Evolutionary conservation across 1,140 invertebrate species (phyloP), one percentile per base, ranked within the genome.

Genomic region (Drosophila miranda): DNA sequence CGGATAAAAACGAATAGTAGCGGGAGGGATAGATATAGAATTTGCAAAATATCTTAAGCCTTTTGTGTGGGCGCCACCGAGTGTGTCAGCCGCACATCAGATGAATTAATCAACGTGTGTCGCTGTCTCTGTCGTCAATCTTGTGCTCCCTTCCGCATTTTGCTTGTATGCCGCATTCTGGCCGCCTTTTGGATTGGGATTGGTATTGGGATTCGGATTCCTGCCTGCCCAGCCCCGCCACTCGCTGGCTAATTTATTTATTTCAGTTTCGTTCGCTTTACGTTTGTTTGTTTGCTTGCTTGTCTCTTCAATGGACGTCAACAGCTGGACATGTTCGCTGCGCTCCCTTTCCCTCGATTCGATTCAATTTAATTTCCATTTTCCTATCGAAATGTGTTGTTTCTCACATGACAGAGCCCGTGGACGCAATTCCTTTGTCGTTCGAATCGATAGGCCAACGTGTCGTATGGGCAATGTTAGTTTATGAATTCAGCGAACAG

Each of bases 101-200:
- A 82, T 87, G 80, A 87, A 87, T 87, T 87, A 87, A 87, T 87
- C 82, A 87, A 83, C 82, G 78, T 82, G 83, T 86, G 67, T 72
- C 34, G 14, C 55, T 67, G 72, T 57, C 57, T 63, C 70, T 69
- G 83, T 87, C 82, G 83, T 87, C 82, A 88, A 87, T 82, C 75
- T 82, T 75, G 59, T 75, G 74, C 53, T 30, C 7, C 1, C 19
- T 14, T 43, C 49, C 16, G 34, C 21, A 42, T 75, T 62, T 38
- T 38, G 19, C 19, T 19, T 16, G 16, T 16, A 16, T 16, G 0
- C 49, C 16, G 34, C 21, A 42, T 75, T 61, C 11, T 13, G 34
- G 34, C 9, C 11, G 34, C 11, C 34, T 4, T 13, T 13, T 13
- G 57, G 78, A 83, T n/a, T n/a, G n/a, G n/a, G n/a, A n/a, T 83